Evolutionary conservation across 2,888 invertebrate genomes (phyloP).

Genomic region (Microctonus aethiopoides): DNA sequence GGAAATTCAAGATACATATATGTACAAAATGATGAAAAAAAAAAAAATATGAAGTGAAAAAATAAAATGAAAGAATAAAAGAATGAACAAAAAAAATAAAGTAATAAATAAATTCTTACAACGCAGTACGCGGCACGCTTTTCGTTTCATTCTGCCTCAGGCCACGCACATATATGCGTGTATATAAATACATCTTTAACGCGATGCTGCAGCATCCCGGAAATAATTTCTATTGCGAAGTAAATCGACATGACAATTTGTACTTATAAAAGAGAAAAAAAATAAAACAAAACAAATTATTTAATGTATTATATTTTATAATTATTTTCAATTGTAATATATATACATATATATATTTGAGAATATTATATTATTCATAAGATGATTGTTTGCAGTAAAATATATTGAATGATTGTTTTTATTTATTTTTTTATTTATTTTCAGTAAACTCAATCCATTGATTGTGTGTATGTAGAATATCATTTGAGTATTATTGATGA

Average conservation of each 20-base stretch:
- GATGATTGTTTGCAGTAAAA: background rate
- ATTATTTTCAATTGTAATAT: background rate
- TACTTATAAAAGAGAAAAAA: background rate
- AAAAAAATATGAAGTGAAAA: background rate
- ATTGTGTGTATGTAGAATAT: background rate
- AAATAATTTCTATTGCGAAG: slow-evolving; percentile 2
- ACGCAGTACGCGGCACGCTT: background rate
- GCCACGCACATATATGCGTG: background rate
- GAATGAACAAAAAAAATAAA: background rate
- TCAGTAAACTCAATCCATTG: background rate
- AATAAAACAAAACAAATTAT: background rate
- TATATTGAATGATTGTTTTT: background rate
- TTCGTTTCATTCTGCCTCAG: background rate
- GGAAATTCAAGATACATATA: slow-evolving; percentile 5
- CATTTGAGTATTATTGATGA: background rate
- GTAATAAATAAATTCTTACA: background rate
- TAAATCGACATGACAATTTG: background rate
- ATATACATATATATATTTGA: background rate
- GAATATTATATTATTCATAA: background rate
- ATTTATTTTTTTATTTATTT: background rate
- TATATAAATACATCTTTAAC: background rate
- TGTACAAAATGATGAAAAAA: background rate
- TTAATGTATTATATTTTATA: background rate
- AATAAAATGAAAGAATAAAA: background rate
- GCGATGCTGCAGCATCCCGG: slow-evolving; percentile 1